These are phyloP conservation scores for Ceratina calcarata DNA, from an alignment of 1,140 invertebrate genomes.

Conservation along the genomic window DNA sequence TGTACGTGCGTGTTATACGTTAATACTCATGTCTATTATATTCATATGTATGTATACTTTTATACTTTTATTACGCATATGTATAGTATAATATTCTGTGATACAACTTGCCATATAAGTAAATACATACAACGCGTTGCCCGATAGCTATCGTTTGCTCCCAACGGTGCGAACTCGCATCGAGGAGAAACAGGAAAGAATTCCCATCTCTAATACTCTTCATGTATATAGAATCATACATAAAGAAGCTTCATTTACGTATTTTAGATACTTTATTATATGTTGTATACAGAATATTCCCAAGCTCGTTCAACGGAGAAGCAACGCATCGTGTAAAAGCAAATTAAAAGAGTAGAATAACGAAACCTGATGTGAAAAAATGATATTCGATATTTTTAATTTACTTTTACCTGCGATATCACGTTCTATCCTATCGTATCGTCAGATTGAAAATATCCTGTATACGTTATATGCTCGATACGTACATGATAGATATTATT, in stretches of 20 bases:
- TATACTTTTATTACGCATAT: constrained; percentile 24
- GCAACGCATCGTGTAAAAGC: no score
- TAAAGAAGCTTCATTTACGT: constrained; percentile 16
- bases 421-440: no score
- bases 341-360: no score
- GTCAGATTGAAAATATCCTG: no score
- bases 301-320: no score
- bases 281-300: constrained; percentile 13
- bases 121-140: constrained; percentile 46
- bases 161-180: neutral
- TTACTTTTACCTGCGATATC: neutral
- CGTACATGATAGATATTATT: constrained; percentile 25
- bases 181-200: neutral
- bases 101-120: constrained; percentile 43
- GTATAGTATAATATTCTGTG: constrained; percentile 36
- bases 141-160: constrained; percentile 43
- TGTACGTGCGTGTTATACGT: constrained; percentile 39
- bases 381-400: no score
- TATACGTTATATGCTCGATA: neutral
- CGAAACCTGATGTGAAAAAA: neutral
- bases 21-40: constrained; percentile 31
- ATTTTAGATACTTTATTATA: neutral
- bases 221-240: neutral
- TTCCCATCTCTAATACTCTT: no score
- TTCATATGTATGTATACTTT: constrained; percentile 26